Evolutionary conservation across 2,113 vertebrate genomes (phyloP).

Genomic region (Etia nguti): DNA sequence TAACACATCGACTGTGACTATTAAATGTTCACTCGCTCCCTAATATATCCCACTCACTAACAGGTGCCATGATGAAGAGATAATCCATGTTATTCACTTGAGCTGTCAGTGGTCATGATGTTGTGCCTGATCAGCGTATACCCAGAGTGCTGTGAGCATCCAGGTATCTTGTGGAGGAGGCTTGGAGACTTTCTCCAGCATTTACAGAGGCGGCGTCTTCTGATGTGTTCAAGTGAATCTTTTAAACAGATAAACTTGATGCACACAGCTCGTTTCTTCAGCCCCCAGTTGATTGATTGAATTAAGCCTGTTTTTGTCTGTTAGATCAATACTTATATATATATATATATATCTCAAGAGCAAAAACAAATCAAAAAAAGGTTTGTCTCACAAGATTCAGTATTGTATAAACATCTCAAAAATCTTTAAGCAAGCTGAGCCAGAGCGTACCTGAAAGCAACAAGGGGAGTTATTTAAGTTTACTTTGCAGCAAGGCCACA

Average conservation of each 20-base stretch:
- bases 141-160: background rate
- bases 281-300: background rate
- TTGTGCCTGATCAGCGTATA: background rate
- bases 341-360: background rate
- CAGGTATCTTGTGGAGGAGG: background rate
- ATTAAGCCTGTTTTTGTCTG: background rate
- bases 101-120: background rate
- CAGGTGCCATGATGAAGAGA: background rate
- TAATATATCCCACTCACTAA: background rate
- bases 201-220: background rate
- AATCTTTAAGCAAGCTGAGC: background rate
- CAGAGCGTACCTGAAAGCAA: background rate
- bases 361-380: background rate
- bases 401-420: background rate
- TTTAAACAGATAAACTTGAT: background rate
- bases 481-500: background rate
- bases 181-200: background rate
- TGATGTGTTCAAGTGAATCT: background rate
- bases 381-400: background rate
- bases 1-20: background rate
- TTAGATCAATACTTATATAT: background rate
- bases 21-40: background rate
- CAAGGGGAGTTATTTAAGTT: background rate
- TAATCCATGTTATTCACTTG: background rate
- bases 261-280: background rate